Base-by-base conservation (phyloP, 1,140 invertebrate species). In the Nylanderia fulva region DNA sequence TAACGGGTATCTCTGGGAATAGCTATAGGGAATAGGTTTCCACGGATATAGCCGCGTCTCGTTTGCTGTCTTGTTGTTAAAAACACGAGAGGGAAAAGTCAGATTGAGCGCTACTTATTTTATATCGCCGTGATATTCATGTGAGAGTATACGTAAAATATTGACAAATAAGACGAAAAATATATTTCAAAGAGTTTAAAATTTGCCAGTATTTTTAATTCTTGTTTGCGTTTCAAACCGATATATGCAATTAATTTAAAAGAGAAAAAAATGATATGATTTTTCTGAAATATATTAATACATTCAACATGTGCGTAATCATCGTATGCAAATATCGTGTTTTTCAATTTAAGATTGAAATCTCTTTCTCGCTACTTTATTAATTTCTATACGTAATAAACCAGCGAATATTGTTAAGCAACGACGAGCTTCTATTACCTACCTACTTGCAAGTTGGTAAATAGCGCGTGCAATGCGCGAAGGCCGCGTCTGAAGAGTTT, bases 401-500 rank as follows among this genome's bases (percentile, higher is more conserved):
- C 27, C 13, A 27, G 36, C 36, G 13, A 29, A 29, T 24, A 18
- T 58, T 72, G 29, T 71, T 24, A 60, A 82, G 11, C 27, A 79
- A 54, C 48, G 24, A 72, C 24, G 2, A 18, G 24, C 7, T 71
- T 29, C 33, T 72, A 72, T 45, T 72, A 36, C 7, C 36, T 72
- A 36, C 7, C 36, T 72, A 45, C 45, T 82, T 27, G 36, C 39
- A 24, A 56, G 24, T 42, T 42, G 13, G 39, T 27, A 82, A 82
- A 82, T 72, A 33, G 54, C 18, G 18, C 5, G 21, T 18, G 33
- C 21, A 7, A 56, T 27, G 52, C 45, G 45, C 29, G 60, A 52
- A 64, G 61, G 61, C 29, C 29, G 21, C 7, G 13, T 52, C 68
- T 56, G 63, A 66, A 82, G 68, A 71, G 29, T 58, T 11, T 56